Evolutionary conservation across 2,113 vertebrate genomes (phyloP).

Genomic region (Dolichotis patagonum): DNA sequence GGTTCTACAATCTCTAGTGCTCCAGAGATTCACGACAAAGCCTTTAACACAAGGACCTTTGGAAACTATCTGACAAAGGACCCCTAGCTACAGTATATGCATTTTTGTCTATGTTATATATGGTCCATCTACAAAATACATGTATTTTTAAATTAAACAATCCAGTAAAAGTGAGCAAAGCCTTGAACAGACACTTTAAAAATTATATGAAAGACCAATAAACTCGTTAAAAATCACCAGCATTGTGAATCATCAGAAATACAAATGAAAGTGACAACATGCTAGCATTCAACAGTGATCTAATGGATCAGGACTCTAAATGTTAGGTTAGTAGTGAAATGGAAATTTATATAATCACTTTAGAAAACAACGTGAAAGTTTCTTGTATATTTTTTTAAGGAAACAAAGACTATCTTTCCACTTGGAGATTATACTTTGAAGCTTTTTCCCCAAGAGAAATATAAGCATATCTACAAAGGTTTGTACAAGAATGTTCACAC

Average conservation of each 20-base stretch:
- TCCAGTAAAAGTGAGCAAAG: neutral
- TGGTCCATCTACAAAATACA: neutral
- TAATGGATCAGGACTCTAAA: neutral
- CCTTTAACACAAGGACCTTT: neutral
- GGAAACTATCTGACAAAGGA: neutral
- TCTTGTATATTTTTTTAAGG: neutral
- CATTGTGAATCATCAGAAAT: neutral
- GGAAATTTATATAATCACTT: neutral
- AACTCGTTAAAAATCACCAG: neutral
- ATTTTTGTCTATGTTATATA: neutral
- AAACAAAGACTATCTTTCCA: neutral
- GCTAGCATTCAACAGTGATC: neutral
- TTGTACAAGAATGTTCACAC: neutral
- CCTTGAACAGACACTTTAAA: neutral
- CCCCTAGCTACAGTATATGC: neutral
- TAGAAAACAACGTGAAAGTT: neutral
- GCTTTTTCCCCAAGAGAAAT: neutral
- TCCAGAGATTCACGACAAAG: neutral
- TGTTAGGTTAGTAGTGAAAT: neutral
- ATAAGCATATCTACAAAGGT: neutral
- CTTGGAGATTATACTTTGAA: neutral
- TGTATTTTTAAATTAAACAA: neutral
- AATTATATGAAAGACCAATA: neutral
- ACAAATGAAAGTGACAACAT: neutral
- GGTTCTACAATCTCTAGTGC: neutral